A percentile compares a stretch with the other conserved stretches of the same genome.
phyloP scores from a whole-genome alignment of 1,140 invertebrate genomes.

The Lepidurus packardi region DNA sequence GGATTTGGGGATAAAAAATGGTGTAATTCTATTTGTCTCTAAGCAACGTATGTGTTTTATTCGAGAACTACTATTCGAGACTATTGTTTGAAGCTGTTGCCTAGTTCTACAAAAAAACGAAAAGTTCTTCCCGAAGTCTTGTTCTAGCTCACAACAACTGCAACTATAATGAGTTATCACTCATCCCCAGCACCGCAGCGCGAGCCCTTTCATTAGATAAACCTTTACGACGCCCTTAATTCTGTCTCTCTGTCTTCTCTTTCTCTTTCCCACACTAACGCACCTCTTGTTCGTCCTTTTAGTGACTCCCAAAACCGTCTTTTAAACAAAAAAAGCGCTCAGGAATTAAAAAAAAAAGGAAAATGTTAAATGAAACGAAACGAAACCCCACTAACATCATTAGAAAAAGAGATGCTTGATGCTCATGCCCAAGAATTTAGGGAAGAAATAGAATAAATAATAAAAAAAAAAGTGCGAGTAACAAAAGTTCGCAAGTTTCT shows the following conservation, averaged over 20 bases:
- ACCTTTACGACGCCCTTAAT: conserved; percentile 21
- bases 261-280: conserved; percentile 9
- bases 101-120: background rate
- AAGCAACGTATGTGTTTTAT: background rate
- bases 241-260: background rate
- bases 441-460: background rate
- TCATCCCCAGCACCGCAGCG: conserved; percentile 20
- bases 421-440: background rate
- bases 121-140: background rate
- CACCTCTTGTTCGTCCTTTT: conserved; percentile 3
- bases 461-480: background rate
- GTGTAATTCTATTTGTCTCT: background rate
- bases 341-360: background rate
- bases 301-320: background rate
- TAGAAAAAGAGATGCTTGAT: conserved; percentile 11
- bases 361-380: no score
- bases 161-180: conserved; percentile 22
- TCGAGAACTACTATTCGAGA: no score
- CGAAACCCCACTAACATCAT: conserved; percentile 3
- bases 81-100: background rate
- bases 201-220: conserved; percentile 19
- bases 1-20: background rate
- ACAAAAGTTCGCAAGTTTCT: background rate
- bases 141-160: conserved; percentile 16
- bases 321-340: background rate